Percentiles rank a stretch among this genome's conserved stretches.
Conservation (phyloP, 2,888 invertebrate species). For the Microplitis deprimator region DNA sequence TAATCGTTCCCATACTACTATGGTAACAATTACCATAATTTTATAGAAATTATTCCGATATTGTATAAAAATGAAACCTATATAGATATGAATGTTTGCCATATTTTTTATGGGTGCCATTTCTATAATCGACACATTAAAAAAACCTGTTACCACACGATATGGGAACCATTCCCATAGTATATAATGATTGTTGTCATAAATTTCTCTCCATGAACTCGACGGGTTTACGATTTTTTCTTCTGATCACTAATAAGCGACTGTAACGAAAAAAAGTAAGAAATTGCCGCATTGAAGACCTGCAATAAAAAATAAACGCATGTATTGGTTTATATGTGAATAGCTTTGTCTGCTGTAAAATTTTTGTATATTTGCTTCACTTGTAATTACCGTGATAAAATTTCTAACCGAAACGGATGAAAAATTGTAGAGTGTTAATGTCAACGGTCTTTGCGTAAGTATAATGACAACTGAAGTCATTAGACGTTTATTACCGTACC, state of each 20-base stretch:
- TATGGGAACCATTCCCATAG: too few relatives aligned
- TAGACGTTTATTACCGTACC: conserved; percentile 26
- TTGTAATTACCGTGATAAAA: conserved; percentile 1
- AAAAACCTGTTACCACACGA: too few relatives aligned
- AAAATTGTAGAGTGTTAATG: conserved; percentile 32
- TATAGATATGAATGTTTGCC: too few relatives aligned
- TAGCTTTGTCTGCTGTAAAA: too few relatives aligned
- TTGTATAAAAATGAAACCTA: too few relatives aligned
- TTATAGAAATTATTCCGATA: too few relatives aligned
- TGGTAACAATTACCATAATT: too few relatives aligned
- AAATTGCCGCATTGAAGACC: conserved; percentile 44
- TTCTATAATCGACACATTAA: too few relatives aligned
- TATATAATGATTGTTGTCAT: background rate
- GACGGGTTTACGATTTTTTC: background rate
- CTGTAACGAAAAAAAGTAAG: conserved; percentile 47
- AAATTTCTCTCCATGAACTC: background rate
- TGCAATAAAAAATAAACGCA: background rate
- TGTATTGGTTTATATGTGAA: too few relatives aligned
- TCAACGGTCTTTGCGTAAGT: conserved; percentile 25
- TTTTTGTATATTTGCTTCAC: background rate
- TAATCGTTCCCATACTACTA: too few relatives aligned
- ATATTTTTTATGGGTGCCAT: too few relatives aligned
- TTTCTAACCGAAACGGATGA: conserved; percentile 32
- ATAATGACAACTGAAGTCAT: conserved; percentile 35
- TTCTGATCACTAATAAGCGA: background rate